Evolutionary conservation across 2,113 vertebrate genomes (phyloP).

Genomic region (Macrotus californicus): DNA sequence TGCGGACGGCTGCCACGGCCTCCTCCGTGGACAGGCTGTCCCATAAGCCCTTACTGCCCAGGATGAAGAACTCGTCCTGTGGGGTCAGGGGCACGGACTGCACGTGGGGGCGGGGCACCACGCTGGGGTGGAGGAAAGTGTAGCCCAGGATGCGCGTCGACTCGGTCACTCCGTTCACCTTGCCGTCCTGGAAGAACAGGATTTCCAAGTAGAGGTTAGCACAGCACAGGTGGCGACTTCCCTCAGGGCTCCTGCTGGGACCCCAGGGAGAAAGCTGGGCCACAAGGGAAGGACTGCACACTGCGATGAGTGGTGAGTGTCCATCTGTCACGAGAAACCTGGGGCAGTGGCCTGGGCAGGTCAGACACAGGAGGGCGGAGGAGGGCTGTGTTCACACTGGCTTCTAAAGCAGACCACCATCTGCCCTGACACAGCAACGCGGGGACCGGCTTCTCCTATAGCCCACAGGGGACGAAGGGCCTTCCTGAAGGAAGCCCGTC

Average conservation of each 20-base stretch:
- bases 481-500: neutral
- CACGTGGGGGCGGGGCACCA: constrained; percentile 93
- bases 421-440: neutral
- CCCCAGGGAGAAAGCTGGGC: neutral
- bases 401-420: neutral
- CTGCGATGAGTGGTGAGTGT: rapidly evolving
- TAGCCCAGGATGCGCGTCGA: constrained; percentile 97
- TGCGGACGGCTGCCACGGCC: constrained; percentile 91
- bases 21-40: constrained; percentile 89
- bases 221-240: rapidly evolving
- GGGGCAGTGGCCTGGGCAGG: neutral
- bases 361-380: neutral
- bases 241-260: neutral
- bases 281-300: too few species aligned
- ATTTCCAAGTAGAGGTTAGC: neutral
- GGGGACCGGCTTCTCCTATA: rapidly evolving
- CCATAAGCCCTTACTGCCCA: constrained; percentile 96
- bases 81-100: constrained; percentile 92
- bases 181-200: constrained; percentile 89
- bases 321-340: neutral
- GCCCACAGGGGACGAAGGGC: neutral
- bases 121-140: constrained; percentile 95
- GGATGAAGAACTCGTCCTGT: constrained; percentile 96
- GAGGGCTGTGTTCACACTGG: neutral
- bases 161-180: constrained; percentile 97